These are phyloP conservation scores for Ictidomys tridecemlineatus DNA, from an alignment of 2,113 vertebrate species.

Conservation along the genomic window DNA sequence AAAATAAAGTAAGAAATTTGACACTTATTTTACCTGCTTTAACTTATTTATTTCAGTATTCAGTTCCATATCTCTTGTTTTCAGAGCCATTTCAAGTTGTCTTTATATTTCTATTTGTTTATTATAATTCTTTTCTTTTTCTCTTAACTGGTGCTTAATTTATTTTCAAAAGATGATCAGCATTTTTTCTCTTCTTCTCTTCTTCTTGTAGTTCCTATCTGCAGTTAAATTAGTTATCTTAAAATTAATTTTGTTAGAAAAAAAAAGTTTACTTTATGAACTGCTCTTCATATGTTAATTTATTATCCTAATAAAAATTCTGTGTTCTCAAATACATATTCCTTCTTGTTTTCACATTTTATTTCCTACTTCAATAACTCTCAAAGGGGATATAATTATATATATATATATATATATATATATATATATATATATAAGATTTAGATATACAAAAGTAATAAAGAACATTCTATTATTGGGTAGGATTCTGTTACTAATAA, in stretches of 20 bases:
- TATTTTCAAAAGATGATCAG: slow-evolving; percentile 90
- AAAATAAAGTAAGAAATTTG: background rate
- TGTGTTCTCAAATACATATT: background rate
- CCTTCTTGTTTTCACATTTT: background rate
- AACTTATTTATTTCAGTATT: slow-evolving; percentile 88
- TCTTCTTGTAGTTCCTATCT: slow-evolving; percentile 95
- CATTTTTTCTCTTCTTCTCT: slow-evolving; percentile 89
- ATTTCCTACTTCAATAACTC: background rate
- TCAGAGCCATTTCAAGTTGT: slow-evolving; percentile 89
- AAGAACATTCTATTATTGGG: background rate
- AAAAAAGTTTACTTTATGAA: background rate
- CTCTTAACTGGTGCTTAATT: slow-evolving; percentile 89
- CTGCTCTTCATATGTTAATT: background rate
- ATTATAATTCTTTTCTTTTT: slow-evolving; percentile 91
- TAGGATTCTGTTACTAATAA: background rate
- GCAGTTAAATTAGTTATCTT: slow-evolving; percentile 57
- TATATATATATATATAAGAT: too few species aligned
- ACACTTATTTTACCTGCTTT: slow-evolving; percentile 89
- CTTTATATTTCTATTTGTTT: slow-evolving; percentile 90
- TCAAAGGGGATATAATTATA: background rate
- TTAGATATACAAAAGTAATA: background rate
- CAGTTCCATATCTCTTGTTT: slow-evolving; percentile 92
- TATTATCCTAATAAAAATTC: background rate
- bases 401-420: too few species aligned
- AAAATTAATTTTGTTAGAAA: background rate